phyloP scores from a whole-genome alignment of 2,797 vertebrate species.

The Ctenopoma kingsleyae region DNA sequence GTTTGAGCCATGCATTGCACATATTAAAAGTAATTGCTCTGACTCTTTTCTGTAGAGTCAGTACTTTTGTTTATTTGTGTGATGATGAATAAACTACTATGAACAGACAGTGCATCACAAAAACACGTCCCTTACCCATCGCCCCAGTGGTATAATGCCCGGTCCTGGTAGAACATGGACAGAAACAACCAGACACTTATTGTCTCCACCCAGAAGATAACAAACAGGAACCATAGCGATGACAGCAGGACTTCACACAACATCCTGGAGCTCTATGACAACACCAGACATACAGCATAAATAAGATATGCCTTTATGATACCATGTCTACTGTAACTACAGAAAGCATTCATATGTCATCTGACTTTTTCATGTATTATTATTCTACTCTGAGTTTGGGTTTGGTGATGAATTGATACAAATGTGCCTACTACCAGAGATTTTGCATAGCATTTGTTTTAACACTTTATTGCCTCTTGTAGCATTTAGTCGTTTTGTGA shows the following conservation, averaged over 20 bases:
- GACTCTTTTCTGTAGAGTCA: neutral
- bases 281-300: conserved; percentile 1
- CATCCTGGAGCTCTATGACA: conserved; percentile 78
- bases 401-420: neutral
- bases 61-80: neutral
- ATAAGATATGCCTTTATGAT: neutral
- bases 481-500: neutral
- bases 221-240: conserved; percentile 87
- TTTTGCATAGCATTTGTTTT: too few relatives aligned
- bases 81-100: neutral
- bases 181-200: conserved; percentile 88
- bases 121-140: conserved; percentile 75
- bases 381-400: neutral
- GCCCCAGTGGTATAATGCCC: conserved; percentile 82
- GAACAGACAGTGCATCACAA: neutral
- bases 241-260: conserved; percentile 88
- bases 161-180: conserved; percentile 86
- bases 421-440: neutral
- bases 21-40: too few relatives aligned
- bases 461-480: neutral
- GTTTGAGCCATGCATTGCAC: too few relatives aligned
- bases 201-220: conserved; percentile 89
- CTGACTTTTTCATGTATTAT: neutral
- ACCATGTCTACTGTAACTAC: too few relatives aligned
- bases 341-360: neutral